Conservation (phyloP, 1,140 invertebrate species). For the Rhopalosiphum maidis region DNA sequence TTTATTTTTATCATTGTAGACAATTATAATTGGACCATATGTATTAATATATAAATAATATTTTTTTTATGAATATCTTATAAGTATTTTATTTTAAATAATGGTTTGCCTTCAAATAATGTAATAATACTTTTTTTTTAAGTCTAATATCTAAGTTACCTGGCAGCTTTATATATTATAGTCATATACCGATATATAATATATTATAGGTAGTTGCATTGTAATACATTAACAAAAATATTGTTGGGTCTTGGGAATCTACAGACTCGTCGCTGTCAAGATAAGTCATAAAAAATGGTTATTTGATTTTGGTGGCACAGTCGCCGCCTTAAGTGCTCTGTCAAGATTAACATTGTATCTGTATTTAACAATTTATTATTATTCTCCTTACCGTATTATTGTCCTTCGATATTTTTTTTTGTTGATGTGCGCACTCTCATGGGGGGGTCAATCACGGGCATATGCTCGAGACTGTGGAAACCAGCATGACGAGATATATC, state of each 20-base stretch:
- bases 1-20: too few relatives aligned
- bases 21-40: background rate
- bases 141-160: background rate
- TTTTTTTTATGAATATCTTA: background rate
- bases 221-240: background rate
- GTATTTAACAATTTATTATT: constrained; percentile 9
- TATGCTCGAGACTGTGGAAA: background rate
- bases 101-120: background rate
- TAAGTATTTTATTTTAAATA: too few relatives aligned
- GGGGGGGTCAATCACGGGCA: background rate
- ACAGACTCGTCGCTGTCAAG: background rate
- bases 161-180: background rate
- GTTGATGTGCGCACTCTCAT: background rate
- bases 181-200: background rate
- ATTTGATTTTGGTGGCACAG: background rate
- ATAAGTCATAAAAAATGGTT: background rate
- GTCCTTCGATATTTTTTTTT: background rate
- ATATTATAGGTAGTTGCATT: background rate
- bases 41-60: too few relatives aligned
- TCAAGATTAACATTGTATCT: constrained; percentile 17
- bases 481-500: background rate
- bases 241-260: background rate
- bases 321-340: background rate
- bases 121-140: background rate
- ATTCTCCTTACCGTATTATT: background rate